phyloP scores from a whole-genome alignment of 1,140 invertebrate species.

The Pinna nobilis region DNA sequence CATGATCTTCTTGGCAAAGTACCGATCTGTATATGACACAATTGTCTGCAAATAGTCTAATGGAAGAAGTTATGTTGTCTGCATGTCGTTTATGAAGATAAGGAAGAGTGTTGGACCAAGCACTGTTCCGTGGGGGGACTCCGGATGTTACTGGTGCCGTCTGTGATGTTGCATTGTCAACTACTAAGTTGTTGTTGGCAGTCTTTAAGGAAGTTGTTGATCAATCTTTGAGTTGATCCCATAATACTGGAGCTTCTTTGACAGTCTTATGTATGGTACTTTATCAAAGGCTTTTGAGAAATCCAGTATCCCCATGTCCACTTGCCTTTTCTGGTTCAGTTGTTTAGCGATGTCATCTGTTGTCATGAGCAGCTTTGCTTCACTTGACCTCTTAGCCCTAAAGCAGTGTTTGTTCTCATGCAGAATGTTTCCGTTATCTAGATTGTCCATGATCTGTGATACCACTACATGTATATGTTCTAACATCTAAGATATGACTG shows the following conservation, averaged over 20 bases:
- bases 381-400: slow-evolving; percentile 13
- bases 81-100: too few species aligned
- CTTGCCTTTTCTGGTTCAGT: slow-evolving; percentile 13
- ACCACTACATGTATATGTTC: background rate
- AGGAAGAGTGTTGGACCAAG: slow-evolving; percentile 23
- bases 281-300: slow-evolving; percentile 48
- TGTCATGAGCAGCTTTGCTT: slow-evolving; percentile 34
- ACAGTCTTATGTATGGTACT: slow-evolving; percentile 25
- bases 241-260: slow-evolving; percentile 27
- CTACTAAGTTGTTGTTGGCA: slow-evolving; percentile 7
- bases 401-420: slow-evolving; percentile 33
- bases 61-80: slow-evolving; percentile 1
- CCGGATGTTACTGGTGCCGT: background rate
- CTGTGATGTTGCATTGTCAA: background rate
- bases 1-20: background rate
- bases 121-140: slow-evolving; percentile 23
- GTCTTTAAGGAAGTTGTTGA: slow-evolving; percentile 16
- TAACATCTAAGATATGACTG: background rate
- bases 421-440: slow-evolving; percentile 28
- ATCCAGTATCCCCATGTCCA: slow-evolving; percentile 31
- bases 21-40: too few species aligned
- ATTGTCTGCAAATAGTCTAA: slow-evolving; percentile 32
- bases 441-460: slow-evolving; percentile 37
- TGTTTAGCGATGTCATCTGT: slow-evolving; percentile 23
- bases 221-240: slow-evolving; percentile 16